Evolutionary conservation across 2,113 vertebrate genomes (phyloP), one percentile per base, ranked within the genome.

Genomic region (Reinhardtius hippoglossoides): DNA sequence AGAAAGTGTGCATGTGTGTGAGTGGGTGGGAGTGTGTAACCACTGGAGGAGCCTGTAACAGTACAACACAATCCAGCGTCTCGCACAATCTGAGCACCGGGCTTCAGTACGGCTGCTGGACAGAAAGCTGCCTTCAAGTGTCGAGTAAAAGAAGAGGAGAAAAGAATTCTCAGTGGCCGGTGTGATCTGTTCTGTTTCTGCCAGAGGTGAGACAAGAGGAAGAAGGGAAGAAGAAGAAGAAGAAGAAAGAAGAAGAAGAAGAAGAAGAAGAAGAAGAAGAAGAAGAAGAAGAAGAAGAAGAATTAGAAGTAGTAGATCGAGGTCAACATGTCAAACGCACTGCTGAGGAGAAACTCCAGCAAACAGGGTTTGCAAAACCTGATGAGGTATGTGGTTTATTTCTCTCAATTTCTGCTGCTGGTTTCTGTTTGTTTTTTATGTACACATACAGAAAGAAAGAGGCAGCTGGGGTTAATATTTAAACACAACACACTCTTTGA

Each of bases 291-390:
- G 12, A 44, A 63, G 40, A 46, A 79, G 63, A 59, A 58, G 55
- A 67, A 54, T 2, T 0, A 56, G 23, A 21, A 18, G 15, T 2
- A 48, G 55, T 3, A 82, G 65, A 79, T 52, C 58, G 84, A 78
- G 44, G 54, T 1, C 31, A 73, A 80, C 69, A 94, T 93, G 94
- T 94, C 93, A 80, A 81, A 91, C 76, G 91, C 93, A 63, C 80
- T 96, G 83, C 71, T 94, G 72, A 95, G 96, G 88, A 94, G 94
- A 83, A 95, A 93, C 78, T 95, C 95, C 86, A 96, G 95, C 91
- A 96, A 93, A 78, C 91, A 94, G 90, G 96, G 95, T 81, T 90
- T 96, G 85, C 95, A 97, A 40, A 95, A 94, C 81, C 96, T 97
- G 65, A 91, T 95, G 80, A 96, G 95, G 97, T 98, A 62, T 0